Evolutionary conservation across 2,113 vertebrate genomes (phyloP).

Genomic region (Microtus ochrogaster): DNA sequence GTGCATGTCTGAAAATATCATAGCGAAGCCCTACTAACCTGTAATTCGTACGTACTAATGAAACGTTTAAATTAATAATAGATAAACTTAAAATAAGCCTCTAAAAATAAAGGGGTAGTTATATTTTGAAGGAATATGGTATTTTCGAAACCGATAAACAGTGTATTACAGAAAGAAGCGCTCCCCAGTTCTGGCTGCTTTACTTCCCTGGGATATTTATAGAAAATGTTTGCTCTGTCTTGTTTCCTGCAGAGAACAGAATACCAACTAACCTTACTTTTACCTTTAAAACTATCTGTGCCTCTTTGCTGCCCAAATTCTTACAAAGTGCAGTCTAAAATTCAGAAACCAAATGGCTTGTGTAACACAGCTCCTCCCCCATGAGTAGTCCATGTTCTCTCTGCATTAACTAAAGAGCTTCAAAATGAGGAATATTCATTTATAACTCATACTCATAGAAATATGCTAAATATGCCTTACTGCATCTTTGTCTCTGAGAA

Average conservation of each 20-base stretch:
- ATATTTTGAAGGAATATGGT: not conserved
- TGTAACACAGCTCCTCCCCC: not conserved
- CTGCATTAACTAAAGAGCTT: not conserved
- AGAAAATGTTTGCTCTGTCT: not conserved
- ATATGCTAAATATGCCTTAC: not conserved
- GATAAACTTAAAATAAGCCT: not conserved
- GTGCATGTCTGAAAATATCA: not conserved
- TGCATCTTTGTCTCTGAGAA: slow-evolving; percentile 16
- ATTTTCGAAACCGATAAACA: not conserved
- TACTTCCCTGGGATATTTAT: not conserved
- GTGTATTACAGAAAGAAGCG: not conserved
- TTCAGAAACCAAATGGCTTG: not conserved
- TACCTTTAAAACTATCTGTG: slow-evolving; percentile 8
- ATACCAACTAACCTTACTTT: not conserved
- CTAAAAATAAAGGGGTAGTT: not conserved
- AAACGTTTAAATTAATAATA: not conserved
- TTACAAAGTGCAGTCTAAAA: slow-evolving; percentile 19
- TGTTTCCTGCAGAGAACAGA: not conserved
- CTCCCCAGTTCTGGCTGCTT: not conserved
- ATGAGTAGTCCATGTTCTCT: not conserved
- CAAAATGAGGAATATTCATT: not conserved
- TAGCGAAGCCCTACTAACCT: not conserved
- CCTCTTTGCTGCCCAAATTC: slow-evolving; percentile 8
- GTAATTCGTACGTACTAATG: no score
- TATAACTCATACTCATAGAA: not conserved